Conservation (phyloP, 2,797 vertebrate species). For the Myotis daubentonii region DNA sequence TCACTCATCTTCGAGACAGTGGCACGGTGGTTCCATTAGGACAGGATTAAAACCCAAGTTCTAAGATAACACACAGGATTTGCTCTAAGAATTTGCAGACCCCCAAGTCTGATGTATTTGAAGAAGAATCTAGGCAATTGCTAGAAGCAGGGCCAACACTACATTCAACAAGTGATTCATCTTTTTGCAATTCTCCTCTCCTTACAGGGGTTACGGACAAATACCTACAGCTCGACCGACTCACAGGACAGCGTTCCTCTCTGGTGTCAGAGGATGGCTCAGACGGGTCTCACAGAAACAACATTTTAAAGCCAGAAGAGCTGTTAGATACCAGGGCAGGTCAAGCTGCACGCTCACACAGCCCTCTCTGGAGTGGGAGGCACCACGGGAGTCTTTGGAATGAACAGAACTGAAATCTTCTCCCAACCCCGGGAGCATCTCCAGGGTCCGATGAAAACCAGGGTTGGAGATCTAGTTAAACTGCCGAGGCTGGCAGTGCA, state of each 20-base stretch:
- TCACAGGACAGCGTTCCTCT: background rate
- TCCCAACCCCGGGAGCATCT: background rate
- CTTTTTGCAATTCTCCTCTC: background rate
- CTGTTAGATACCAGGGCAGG: background rate
- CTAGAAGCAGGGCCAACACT: background rate
- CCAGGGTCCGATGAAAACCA: background rate
- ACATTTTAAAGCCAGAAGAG: background rate
- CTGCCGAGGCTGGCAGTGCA: background rate
- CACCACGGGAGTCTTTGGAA: background rate
- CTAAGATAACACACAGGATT: background rate
- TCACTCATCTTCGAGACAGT: background rate
- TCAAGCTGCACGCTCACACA: background rate
- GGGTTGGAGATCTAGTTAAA: background rate
- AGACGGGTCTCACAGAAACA: slow-evolving; percentile 24
- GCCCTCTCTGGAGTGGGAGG: background rate
- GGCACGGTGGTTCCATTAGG: background rate
- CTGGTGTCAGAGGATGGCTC: background rate
- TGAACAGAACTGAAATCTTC: background rate
- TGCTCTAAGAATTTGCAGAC: background rate
- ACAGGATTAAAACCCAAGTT: slow-evolving; percentile 29
- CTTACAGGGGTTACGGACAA: background rate
- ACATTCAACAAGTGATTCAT: background rate
- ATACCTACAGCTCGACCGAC: background rate
- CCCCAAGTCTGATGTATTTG: background rate
- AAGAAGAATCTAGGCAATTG: background rate